Percentiles rank a stretch among this genome's conserved stretches.
Evolutionary conservation across 1,140 invertebrate species (phyloP).

Genomic region (Eriocheir sinensis): DNA sequence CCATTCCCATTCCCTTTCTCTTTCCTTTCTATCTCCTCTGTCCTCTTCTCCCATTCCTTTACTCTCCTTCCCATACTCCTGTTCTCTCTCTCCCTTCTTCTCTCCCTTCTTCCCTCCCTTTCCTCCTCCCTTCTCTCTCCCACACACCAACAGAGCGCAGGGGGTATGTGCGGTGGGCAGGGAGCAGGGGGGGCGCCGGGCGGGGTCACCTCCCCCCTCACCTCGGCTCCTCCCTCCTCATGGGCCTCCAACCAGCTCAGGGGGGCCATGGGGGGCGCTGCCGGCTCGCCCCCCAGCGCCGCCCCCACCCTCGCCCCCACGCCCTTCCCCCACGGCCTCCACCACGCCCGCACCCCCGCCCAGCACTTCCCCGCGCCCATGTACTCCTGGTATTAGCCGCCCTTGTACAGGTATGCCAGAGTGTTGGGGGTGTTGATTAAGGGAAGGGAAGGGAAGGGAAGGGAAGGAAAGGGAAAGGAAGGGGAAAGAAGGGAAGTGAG

Average conservation of each 20-base stretch:
- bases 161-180: conserved; percentile 45
- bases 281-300: conserved; percentile 49
- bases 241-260: conserved; percentile 74
- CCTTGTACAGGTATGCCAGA: not conserved
- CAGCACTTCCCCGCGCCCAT: conserved; percentile 70
- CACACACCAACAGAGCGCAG: not conserved
- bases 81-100: not conserved
- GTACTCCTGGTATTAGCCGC: conserved; percentile 68
- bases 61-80: not conserved
- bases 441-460: not conserved
- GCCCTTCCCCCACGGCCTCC: conserved; percentile 66
- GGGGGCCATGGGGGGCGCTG: conserved; percentile 63
- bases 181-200: not conserved
- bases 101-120: not conserved
- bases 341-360: conserved; percentile 64
- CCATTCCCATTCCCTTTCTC: too few relatives aligned
- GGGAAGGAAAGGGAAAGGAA: not conserved
- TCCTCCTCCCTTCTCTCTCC: not conserved
- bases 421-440: not conserved
- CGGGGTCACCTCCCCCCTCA: conserved; percentile 28
- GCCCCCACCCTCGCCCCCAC: conserved; percentile 63
- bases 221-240: conserved; percentile 39
- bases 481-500: not conserved
- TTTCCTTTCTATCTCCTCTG: not conserved
- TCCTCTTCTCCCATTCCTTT: not conserved